A percentile compares a stretch with the other conserved stretches of the same genome.
Conservation (phyloP, 2,888 invertebrate genomes). For the Parnassius apollo region DNA sequence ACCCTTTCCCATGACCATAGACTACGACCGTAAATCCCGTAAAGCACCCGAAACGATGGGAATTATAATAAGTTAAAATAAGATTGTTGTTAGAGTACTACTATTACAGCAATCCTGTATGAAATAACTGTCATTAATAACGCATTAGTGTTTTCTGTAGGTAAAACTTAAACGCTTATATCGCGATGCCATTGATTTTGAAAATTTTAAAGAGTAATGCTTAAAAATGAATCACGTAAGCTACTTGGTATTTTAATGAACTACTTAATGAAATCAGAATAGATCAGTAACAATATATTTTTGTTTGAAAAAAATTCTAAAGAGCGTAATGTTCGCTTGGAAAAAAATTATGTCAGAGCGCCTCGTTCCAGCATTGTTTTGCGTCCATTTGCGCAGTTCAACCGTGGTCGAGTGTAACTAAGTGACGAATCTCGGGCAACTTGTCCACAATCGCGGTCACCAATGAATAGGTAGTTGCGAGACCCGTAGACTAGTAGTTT, state of each 20-base stretch:
- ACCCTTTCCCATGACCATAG: too few species aligned
- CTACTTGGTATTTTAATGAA: background rate
- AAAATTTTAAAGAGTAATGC: too few species aligned
- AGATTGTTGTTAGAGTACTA: too few species aligned
- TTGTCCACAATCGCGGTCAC: constrained; percentile 14
- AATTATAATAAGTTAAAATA: too few species aligned
- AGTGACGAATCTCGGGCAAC: constrained; percentile 14
- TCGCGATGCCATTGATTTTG: too few species aligned
- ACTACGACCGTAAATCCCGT: too few species aligned
- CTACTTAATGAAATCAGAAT: background rate
- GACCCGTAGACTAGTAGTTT: background rate
- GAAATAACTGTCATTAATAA: too few species aligned
- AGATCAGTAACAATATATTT: background rate
- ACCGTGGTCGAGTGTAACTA: constrained; percentile 11
- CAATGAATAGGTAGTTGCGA: constrained; percentile 1
- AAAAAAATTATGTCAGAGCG: constrained; percentile 3
- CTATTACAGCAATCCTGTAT: too few species aligned
- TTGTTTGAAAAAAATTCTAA: background rate
- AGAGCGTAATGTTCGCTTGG: constrained; percentile 1
- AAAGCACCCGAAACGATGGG: too few species aligned
- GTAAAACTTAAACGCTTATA: too few species aligned
- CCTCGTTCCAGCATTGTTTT: constrained; percentile 8
- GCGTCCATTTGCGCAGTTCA: constrained; percentile 9
- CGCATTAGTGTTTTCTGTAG: too few species aligned
- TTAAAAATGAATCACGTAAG: too few species aligned